Evolutionary conservation across 2,888 invertebrate species (phyloP).

Genomic region (Athalia circularis): DNA sequence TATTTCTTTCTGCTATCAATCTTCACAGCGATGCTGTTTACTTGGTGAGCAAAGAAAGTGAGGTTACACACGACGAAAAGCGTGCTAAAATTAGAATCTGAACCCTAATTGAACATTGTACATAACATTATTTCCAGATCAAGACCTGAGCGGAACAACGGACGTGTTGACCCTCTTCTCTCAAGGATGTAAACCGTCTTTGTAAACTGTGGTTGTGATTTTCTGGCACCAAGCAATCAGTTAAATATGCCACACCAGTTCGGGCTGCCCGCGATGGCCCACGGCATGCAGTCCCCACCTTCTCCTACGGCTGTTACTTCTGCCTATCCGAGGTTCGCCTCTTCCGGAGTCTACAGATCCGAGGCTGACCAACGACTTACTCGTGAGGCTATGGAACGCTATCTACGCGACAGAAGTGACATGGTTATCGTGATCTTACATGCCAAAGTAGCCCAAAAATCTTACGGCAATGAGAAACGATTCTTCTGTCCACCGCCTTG

Average conservation of each 20-base stretch:
- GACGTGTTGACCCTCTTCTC: background rate
- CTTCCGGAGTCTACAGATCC: slow-evolving; percentile 81
- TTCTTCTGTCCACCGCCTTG: slow-evolving; percentile 99
- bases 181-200: background rate
- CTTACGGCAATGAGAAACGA: slow-evolving; percentile 99
- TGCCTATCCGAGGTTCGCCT: slow-evolving; percentile 80
- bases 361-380: slow-evolving; percentile 88
- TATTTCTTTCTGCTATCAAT: no score
- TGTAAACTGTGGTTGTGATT: slow-evolving; percentile 11
- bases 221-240: slow-evolving; percentile 54
- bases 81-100: no score
- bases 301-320: slow-evolving; percentile 79
- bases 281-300: slow-evolving; percentile 87
- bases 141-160: background rate
- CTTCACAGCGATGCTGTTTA: no score
- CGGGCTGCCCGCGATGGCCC: slow-evolving; percentile 83
- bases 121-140: background rate
- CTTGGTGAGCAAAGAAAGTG: background rate
- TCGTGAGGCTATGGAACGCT: slow-evolving; percentile 96
- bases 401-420: slow-evolving; percentile 94
- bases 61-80: background rate
- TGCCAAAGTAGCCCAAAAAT: slow-evolving; percentile 99
- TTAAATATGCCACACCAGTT: slow-evolving; percentile 88
- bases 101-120: no score
- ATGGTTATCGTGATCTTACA: slow-evolving; percentile 98